Percentiles rank a stretch among this genome's conserved stretches.
phyloP scores from a whole-genome alignment of 2,113 vertebrate genomes.

The Ptilorrhoa leucosticta region DNA sequence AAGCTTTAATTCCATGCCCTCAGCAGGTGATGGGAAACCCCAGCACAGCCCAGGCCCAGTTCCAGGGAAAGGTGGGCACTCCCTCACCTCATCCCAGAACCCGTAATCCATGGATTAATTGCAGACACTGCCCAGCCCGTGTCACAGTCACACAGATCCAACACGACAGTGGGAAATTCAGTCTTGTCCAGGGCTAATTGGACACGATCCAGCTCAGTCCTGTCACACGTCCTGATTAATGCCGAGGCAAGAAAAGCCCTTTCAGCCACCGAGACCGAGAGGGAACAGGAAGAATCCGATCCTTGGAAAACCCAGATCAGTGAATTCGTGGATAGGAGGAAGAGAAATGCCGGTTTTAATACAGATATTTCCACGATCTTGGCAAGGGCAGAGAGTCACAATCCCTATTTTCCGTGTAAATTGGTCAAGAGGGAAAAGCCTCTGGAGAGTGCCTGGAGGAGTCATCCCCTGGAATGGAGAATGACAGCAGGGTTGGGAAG shows the following conservation, averaged over 20 bases:
- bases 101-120: background rate
- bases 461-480: background rate
- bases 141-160: background rate
- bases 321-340: background rate
- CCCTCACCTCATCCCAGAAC: background rate
- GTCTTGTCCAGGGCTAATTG: background rate
- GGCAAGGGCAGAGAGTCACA: background rate
- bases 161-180: background rate
- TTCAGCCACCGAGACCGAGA: background rate
- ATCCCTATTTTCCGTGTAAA: background rate
- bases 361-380: background rate
- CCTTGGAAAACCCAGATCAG: background rate
- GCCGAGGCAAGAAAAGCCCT: constrained; percentile 16
- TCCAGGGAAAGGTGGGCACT: background rate
- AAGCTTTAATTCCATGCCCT: background rate
- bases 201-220: background rate
- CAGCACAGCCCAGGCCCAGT: background rate
- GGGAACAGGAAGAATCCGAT: background rate
- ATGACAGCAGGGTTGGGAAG: background rate
- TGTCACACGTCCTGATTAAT: background rate
- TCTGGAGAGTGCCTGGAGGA: background rate
- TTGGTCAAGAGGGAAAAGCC: background rate
- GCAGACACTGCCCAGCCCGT: background rate
- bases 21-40: background rate
- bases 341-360: background rate